These are phyloP conservation scores for Mamestra brassicae DNA, from an alignment of 2,888 invertebrate genomes.

Conservation along the genomic window DNA sequence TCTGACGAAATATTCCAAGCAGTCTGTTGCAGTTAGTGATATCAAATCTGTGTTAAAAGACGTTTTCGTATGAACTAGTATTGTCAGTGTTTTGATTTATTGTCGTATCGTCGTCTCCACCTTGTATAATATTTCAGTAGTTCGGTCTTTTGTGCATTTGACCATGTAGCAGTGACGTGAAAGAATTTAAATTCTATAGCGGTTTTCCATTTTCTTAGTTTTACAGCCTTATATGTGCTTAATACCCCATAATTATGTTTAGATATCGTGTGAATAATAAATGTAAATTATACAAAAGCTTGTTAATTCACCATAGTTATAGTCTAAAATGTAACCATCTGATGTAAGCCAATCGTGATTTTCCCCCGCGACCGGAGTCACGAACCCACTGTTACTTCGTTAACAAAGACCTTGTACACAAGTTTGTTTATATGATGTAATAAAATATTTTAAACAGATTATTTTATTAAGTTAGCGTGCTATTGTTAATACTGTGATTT, in stretches of 20 bases:
- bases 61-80: too few relatives aligned
- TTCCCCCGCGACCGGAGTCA: constrained; percentile 45
- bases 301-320: constrained; percentile 7
- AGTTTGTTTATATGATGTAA: constrained; percentile 44
- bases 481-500: constrained; percentile 48
- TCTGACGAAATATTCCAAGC: too few relatives aligned
- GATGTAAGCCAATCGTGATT: constrained; percentile 48
- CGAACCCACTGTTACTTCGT: constrained; percentile 49
- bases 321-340: constrained; percentile 38
- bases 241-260: neutral
- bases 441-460: constrained; percentile 45
- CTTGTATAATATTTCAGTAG: neutral
- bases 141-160: neutral
- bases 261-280: constrained; percentile 8
- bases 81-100: too few relatives aligned
- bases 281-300: constrained; percentile 26
- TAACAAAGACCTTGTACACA: constrained; percentile 51
- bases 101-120: too few relatives aligned
- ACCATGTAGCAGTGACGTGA: too few relatives aligned
- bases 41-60: too few relatives aligned
- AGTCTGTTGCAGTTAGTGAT: too few relatives aligned
- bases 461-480: constrained; percentile 49
- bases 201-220: neutral
- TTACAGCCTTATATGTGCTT: neutral
- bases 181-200: neutral